Conservation (phyloP, 2,888 invertebrate species). For the Abscondita cerata region DNA sequence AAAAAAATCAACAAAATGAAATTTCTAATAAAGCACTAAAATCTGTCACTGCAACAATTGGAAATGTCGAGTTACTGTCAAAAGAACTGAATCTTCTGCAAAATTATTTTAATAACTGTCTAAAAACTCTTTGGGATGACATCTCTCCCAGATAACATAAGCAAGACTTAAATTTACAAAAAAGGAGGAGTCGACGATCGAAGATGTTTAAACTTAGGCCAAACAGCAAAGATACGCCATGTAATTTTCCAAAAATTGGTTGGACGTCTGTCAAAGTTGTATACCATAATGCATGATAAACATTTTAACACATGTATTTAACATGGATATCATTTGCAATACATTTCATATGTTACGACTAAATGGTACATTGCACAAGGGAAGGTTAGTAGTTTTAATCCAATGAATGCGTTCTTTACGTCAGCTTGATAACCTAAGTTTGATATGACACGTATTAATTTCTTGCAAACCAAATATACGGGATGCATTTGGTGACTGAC, state of each 20-base stretch:
- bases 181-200: not conserved
- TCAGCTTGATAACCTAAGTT: too few species aligned
- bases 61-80: not conserved
- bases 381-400: too few species aligned
- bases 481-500: too few species aligned
- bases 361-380: too few species aligned
- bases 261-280: not conserved
- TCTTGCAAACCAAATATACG: too few species aligned
- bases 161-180: not conserved
- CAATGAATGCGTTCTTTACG: too few species aligned
- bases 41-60: not conserved
- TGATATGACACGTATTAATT: too few species aligned
- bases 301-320: too few species aligned
- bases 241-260: not conserved
- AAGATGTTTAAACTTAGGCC: not conserved
- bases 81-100: not conserved
- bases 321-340: not conserved
- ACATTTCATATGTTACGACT: too few species aligned
- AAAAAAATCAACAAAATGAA: not conserved
- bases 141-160: not conserved
- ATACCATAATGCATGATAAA: not conserved
- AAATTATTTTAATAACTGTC: not conserved
- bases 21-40: not conserved
- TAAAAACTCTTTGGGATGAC: not conserved
- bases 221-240: too few species aligned